Evolutionary conservation across 92 coral and sea anemone genomes (phyloP), one percentile per base, ranked within the genome.

Genomic region (Epizoanthus scotinus): DNA sequence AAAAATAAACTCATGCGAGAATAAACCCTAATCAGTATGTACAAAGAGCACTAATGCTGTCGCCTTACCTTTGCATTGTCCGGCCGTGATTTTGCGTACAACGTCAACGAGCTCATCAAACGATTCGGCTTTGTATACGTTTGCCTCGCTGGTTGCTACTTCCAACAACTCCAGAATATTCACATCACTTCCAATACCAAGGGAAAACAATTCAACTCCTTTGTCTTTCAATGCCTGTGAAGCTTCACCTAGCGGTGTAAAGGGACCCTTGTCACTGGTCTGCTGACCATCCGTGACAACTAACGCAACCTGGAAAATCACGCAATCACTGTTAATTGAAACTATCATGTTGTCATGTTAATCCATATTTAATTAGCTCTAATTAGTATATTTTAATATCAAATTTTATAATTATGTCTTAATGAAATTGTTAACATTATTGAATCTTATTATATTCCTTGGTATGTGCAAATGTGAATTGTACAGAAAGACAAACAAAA

Each of bases 271-370:
- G 31, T 53, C 82, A 15, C 38, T 59, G 5, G 81, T 75, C 26
- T 75, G 81, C 29, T 75, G 81, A 15, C 81, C 81, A 14, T 75
- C 81, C 5, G 81, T 75, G 31, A 75, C 34, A 75, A 75, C 67
- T 22, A 75, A 57, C 4, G 55, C 67, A 58, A 75, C 81, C 81
- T 75, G 21, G 54, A 21, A 57, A 63, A 28, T 15, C 36, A 63
- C 5, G 8, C 36, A 9, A 14, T 61, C 34, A 7, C 19, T 9
- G 24, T 25, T 20, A 21, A 18, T 21, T 59, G 10, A 59, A 59
- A 26, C 36, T 31, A 59, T 2, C 2, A 6, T 20, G 10, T 2
- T 58, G 28, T n/a, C 3, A n/a, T 58, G 28, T n/a, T 8, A n/a
- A 8, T 58, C 21, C 21, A 58, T 6, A 58, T 26, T n/a, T n/a